Base-by-base conservation (phyloP, 2,797 vertebrate genomes). In the Acropternis orthonyx region DNA sequence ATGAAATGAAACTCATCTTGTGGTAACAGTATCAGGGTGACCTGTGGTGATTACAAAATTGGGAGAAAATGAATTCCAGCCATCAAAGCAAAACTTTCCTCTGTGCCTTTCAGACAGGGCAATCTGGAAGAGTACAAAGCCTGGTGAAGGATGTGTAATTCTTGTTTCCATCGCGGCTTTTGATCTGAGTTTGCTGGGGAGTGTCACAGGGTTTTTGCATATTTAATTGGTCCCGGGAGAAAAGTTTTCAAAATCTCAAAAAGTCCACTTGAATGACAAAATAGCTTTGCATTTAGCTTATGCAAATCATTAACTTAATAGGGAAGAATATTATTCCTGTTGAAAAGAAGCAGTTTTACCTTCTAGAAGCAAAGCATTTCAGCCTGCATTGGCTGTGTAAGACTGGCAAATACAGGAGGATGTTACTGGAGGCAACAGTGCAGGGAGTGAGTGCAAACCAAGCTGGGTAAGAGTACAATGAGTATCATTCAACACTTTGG, bases 1-100 rank as follows among this genome's bases (percentile, higher is more conserved):
- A 7, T 6, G 21, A 74, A 74, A 41, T 3, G 0, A 44, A 89
- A 23, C 8, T 48, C 20, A 34, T 8, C 46, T 58, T 4, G 0
- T 20, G 54, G 26, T 22, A 19, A 16, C 52, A 27, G 5, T 27
- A 14, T 7, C 7, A 18, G 22, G 23, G 74, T 32, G 54, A 65
- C 8, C 39, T 46, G 11, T 22, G n/a, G 34, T 39, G 48, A 26
- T 39, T 36, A 34, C 21, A 44, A 63, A 39, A 26, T 7, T 1
- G 34, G 20, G 20, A 85, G 32, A 56, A 71, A 68, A 92, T 36
- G 1, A 19, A 65, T 76, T 85, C 43, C 21, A 30, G 22, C 58
- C 22, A 11, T 71, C n/a, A 66, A 66, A 66, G 17, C 19, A 34
- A 23, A 75, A 51, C 8, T 22, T 52, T 74, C 49, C 30, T 41